Evolutionary conservation across 2,797 vertebrate genomes (phyloP).

Genomic region (Takifugu ocellatus): DNA sequence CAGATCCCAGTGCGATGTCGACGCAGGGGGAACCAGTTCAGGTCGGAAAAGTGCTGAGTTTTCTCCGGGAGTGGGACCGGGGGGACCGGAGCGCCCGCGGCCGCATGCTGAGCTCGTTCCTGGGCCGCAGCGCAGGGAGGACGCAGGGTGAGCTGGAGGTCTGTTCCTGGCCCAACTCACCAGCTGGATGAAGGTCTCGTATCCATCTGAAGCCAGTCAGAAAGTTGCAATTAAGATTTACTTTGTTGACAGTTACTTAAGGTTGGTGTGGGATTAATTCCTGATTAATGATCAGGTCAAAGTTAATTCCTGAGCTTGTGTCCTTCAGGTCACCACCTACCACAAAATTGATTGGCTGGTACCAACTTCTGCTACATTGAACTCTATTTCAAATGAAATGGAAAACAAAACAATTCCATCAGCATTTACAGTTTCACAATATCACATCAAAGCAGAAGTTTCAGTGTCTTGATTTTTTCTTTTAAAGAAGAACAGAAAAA

Average conservation of each 20-base stretch:
- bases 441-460: too few relatives aligned
- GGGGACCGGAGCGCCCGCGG: conserved; percentile 56
- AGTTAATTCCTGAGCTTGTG: background rate
- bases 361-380: too few relatives aligned
- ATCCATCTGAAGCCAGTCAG: conserved; percentile 53
- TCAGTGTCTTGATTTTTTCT: too few relatives aligned
- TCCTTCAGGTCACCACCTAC: conserved; percentile 58
- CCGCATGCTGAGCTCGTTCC: conserved; percentile 77
- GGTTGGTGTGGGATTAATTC: too few relatives aligned
- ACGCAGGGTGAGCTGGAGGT: conserved; percentile 81
- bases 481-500: too few relatives aligned
- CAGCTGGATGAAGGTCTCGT: conserved; percentile 81
- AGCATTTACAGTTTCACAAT: too few relatives aligned
- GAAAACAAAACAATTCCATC: too few relatives aligned
- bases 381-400: too few relatives aligned
- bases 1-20: conserved; percentile 24
- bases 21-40: conserved; percentile 21
- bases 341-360: too few relatives aligned
- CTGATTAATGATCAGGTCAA: background rate
- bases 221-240: background rate
- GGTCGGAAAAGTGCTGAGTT: conserved; percentile 69
- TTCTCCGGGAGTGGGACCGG: conserved; percentile 83
- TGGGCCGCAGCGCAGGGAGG: conserved; percentile 73
- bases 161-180: conserved; percentile 83
- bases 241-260: too few relatives aligned